Conservation (phyloP, 2,888 invertebrate genomes). For the Mythimna impura region DNA sequence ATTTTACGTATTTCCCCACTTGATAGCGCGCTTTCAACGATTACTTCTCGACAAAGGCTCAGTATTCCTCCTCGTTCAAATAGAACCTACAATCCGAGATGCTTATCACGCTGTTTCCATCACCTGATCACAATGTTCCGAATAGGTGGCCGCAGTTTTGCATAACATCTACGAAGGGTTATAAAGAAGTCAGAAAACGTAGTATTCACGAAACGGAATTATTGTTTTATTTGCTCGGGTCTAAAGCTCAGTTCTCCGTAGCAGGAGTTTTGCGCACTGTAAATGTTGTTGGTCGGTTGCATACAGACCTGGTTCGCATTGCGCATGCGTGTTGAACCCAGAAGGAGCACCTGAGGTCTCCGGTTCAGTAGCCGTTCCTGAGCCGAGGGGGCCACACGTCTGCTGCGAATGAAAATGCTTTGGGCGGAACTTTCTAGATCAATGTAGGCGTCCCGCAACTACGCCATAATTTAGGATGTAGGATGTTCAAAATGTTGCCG, state of each 20-base stretch:
- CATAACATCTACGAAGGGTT: slow-evolving; percentile 70
- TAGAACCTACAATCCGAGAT: slow-evolving; percentile 57
- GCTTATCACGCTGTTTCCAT: slow-evolving; percentile 66
- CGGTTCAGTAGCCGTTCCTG: slow-evolving; percentile 71
- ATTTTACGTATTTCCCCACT: slow-evolving; percentile 9
- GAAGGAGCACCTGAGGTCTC: slow-evolving; percentile 74
- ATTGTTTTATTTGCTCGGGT: slow-evolving; percentile 11
- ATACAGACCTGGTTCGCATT: slow-evolving; percentile 61
- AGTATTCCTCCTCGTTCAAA: slow-evolving; percentile 45
- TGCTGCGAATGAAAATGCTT: slow-evolving; percentile 28
- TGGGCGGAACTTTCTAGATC: slow-evolving; percentile 61
- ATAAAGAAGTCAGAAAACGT: slow-evolving; percentile 58
- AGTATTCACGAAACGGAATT: slow-evolving; percentile 8
- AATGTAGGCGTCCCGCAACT: slow-evolving; percentile 35
- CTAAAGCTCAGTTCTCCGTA: slow-evolving; percentile 62
- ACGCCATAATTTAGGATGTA: slow-evolving; percentile 27
- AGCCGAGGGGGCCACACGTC: slow-evolving; percentile 56
- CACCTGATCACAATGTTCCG: slow-evolving; percentile 64
- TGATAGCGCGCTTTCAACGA: slow-evolving; percentile 35
- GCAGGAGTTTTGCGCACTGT: slow-evolving; percentile 46
- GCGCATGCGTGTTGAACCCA: slow-evolving; percentile 82
- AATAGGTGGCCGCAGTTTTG: slow-evolving; percentile 67
- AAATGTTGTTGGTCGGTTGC: slow-evolving; percentile 59
- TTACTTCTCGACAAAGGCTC: slow-evolving; percentile 37
- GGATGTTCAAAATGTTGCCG: not conserved